A percentile compares a stretch with the other conserved stretches of the same genome.
These are phyloP conservation scores for Eubasilissa splendida DNA, from an alignment of 2,888 invertebrate species.

Conservation along the genomic window DNA sequence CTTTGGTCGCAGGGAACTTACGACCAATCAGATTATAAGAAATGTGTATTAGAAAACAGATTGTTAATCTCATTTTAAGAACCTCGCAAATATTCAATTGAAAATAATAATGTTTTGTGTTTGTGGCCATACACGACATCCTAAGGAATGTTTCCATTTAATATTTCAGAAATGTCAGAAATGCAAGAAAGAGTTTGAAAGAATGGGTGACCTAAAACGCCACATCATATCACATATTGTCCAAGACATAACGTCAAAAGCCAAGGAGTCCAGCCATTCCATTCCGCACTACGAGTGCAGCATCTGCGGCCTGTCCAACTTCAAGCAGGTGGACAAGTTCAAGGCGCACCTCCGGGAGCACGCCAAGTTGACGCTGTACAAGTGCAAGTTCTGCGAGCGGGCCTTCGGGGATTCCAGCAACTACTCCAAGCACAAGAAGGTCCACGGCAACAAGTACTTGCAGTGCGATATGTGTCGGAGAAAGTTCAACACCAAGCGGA, in stretches of 20 bases:
- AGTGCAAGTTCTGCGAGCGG: constrained; percentile 70
- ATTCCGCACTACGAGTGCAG: constrained; percentile 66
- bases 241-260: constrained; percentile 66
- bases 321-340: constrained; percentile 67
- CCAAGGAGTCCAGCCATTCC: constrained; percentile 64
- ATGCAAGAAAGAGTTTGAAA: constrained; percentile 67
- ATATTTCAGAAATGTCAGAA: constrained; percentile 66
- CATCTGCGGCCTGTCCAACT: constrained; percentile 65
- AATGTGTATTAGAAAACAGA: too few relatives aligned
- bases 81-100: too few relatives aligned
- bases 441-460: constrained; percentile 66
- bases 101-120: neutral
- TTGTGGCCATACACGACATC: neutral
- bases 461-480: constrained; percentile 70
- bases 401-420: constrained; percentile 71
- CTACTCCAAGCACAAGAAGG: constrained; percentile 71
- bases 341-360: constrained; percentile 70
- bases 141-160: constrained; percentile 19
- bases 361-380: constrained; percentile 69
- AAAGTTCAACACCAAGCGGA: constrained; percentile 70
- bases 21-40: too few relatives aligned
- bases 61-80: too few relatives aligned
- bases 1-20: too few relatives aligned
- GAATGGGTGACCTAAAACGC: constrained; percentile 68
- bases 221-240: constrained; percentile 71